Evolutionary conservation across 1,140 invertebrate species (phyloP).

Genomic region (Oryctes rhinoceros): DNA sequence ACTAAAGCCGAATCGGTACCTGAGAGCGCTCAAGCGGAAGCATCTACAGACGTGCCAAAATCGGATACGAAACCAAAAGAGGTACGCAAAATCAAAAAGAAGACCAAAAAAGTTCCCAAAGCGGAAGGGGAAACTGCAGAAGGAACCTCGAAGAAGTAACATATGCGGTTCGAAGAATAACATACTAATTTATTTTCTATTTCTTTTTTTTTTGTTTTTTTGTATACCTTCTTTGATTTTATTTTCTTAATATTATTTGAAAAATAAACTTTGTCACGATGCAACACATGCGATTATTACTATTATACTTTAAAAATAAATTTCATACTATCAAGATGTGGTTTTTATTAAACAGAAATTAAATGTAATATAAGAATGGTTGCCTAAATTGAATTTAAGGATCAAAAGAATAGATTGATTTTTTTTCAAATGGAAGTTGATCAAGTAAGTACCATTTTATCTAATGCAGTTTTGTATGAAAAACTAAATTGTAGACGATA

Average conservation of each 20-base stretch:
- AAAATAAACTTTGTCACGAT: not conserved
- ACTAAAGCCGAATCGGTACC: not conserved
- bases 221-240: not conserved
- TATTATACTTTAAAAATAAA: not conserved
- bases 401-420: too few species aligned
- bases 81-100: slow-evolving; percentile 13
- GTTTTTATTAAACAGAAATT: too few species aligned
- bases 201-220: not conserved
- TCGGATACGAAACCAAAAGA: slow-evolving; percentile 21
- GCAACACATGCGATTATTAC: not conserved
- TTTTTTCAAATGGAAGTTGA: too few species aligned
- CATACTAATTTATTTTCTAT: slow-evolving; percentile 3
- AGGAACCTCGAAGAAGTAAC: not conserved
- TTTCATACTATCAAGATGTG: not conserved
- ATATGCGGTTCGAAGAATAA: not conserved
- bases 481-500: too few species aligned
- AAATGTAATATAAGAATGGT: too few species aligned
- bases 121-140: not conserved
- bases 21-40: not conserved
- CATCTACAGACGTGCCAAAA: slow-evolving; percentile 2
- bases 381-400: too few species aligned
- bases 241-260: not conserved
- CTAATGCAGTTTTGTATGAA: too few species aligned
- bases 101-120: not conserved
- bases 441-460: too few species aligned